A percentile compares a stretch with the other conserved stretches of the same genome.
These are phyloP conservation scores for Linnaemya tessellans DNA, from an alignment of 2,888 invertebrate genomes.

Conservation along the genomic window DNA sequence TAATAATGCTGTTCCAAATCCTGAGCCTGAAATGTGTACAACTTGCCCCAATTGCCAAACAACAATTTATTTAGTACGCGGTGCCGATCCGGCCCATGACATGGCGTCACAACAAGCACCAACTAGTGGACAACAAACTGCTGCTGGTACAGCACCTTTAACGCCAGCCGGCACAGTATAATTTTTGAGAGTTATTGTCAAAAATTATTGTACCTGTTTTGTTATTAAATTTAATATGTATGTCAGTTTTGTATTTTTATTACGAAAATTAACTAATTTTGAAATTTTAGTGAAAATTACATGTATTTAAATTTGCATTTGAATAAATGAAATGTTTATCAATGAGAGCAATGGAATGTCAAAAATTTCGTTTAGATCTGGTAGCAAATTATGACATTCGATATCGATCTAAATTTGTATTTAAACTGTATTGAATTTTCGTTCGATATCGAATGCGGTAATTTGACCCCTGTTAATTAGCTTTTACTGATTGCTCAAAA, in stretches of 20 bases:
- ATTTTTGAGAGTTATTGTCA: not conserved
- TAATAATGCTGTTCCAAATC: constrained; percentile 44
- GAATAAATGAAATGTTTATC: not conserved
- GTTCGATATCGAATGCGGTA: too few relatives aligned
- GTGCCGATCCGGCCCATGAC: constrained; percentile 73
- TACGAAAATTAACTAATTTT: not conserved
- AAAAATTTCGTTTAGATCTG: too few relatives aligned
- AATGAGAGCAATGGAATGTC: too few relatives aligned
- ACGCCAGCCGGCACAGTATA: constrained; percentile 3
- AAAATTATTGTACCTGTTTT: not conserved
- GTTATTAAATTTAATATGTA: constrained; percentile 8
- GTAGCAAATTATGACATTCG: too few relatives aligned
- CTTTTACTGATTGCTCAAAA: too few relatives aligned
- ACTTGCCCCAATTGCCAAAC: constrained; percentile 82
- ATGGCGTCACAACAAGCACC: constrained; percentile 49
- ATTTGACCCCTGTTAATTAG: too few relatives aligned
- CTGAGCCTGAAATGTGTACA: constrained; percentile 80
- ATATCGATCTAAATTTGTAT: too few relatives aligned
- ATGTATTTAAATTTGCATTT: not conserved
- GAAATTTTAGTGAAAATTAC: not conserved
- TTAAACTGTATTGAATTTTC: too few relatives aligned
- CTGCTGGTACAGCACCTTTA: not conserved
- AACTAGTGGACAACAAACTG: constrained; percentile 6
- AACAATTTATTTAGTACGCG: constrained; percentile 80
- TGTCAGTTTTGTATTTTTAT: not conserved